Evolutionary conservation across 1,140 invertebrate species (phyloP).

Genomic region (Drusus annulatus): DNA sequence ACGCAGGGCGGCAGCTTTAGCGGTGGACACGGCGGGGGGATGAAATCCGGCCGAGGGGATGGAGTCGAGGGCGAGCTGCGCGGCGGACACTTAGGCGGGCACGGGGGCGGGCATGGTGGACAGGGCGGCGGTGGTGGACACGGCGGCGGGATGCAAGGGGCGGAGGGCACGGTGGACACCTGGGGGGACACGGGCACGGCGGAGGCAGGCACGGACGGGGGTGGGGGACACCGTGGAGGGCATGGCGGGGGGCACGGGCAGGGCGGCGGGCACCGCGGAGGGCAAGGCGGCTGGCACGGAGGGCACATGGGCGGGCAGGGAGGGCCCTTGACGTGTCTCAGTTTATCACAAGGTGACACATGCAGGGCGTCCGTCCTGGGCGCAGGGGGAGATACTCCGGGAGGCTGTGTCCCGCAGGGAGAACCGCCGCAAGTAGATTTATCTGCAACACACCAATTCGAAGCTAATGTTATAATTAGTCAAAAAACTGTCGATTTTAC

Average conservation of each 20-base stretch:
- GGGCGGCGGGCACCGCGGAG: conserved; percentile 4
- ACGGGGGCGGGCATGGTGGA: conserved; percentile 1
- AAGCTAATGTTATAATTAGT: too few relatives aligned
- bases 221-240: not conserved
- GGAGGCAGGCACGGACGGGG: not conserved
- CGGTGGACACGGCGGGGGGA: conserved; percentile 11
- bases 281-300: conserved; percentile 9
- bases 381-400: not conserved
- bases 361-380: not conserved
- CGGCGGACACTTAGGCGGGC: not conserved
- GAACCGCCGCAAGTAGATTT: not conserved
- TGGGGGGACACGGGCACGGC: conserved; percentile 15
- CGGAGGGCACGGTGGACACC: not conserved
- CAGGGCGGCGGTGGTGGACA: conserved; percentile 12
- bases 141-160: not conserved
- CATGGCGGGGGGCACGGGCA: not conserved
- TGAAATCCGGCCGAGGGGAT: not conserved
- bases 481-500: too few relatives aligned
- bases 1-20: not conserved
- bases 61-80: not conserved
- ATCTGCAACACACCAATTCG: not conserved
- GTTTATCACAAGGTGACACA: conserved; percentile 13
- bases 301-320: not conserved
- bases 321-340: not conserved
- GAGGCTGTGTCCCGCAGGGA: not conserved